Evolutionary conservation across 1,140 invertebrate species (phyloP).

Genomic region (Drosophila micromelanica): DNA sequence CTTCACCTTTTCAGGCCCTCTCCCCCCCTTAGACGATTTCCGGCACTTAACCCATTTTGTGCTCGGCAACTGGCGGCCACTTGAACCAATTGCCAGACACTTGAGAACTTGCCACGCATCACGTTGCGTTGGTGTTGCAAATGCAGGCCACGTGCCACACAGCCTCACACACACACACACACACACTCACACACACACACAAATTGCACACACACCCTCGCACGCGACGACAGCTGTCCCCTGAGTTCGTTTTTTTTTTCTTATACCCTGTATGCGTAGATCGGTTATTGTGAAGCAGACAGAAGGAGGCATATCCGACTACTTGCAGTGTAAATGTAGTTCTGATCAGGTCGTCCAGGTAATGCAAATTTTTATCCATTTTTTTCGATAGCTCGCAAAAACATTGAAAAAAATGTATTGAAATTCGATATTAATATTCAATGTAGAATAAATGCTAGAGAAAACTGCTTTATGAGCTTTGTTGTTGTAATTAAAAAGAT

Average conservation of each 20-base stretch:
- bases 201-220: background rate
- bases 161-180: slow-evolving; percentile 29
- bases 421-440: too few species aligned
- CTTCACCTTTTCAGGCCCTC: background rate
- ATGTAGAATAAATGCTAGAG: too few species aligned
- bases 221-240: slow-evolving; percentile 67
- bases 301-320: background rate
- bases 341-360: background rate
- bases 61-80: slow-evolving; percentile 17
- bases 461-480: too few species aligned
- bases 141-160: slow-evolving; percentile 41
- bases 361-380: too few species aligned
- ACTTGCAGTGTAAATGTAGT: background rate
- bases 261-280: slow-evolving; percentile 5
- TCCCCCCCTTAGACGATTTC: slow-evolving; percentile 34
- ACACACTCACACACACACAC: background rate
- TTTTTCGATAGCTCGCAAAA: too few species aligned
- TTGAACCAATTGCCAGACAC: slow-evolving; percentile 32
- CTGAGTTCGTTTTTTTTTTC: slow-evolving; percentile 25
- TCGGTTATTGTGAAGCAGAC: background rate
- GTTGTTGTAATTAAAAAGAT: too few species aligned
- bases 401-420: too few species aligned
- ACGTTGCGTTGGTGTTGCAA: slow-evolving; percentile 38
- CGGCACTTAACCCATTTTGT: slow-evolving; percentile 72
- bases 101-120: slow-evolving; percentile 32